Conservation (phyloP, 2,113 vertebrate genomes). For the Xiphorhynchus elegans region DNA sequence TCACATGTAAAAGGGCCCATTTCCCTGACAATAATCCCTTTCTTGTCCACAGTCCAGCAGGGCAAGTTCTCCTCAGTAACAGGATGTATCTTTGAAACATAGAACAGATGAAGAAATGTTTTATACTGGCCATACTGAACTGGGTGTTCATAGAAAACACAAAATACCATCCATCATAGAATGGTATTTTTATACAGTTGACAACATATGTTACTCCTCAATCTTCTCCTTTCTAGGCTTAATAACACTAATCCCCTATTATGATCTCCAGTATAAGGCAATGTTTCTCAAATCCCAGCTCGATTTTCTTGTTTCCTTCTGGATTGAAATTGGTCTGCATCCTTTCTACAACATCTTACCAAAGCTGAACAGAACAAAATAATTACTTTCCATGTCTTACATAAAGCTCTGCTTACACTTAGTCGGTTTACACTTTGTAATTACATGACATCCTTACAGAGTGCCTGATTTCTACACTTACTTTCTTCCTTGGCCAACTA, state of each 20-base stretch:
- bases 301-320: not conserved
- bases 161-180: not conserved
- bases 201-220: not conserved
- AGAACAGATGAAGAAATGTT: not conserved
- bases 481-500: not conserved
- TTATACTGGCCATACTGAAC: not conserved
- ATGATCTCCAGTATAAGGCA: not conserved
- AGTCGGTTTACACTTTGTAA: not conserved
- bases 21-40: not conserved
- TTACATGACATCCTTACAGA: not conserved
- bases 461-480: not conserved
- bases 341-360: not conserved
- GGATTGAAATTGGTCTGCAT: not conserved
- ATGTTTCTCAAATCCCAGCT: not conserved
- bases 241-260: not conserved
- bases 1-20: not conserved
- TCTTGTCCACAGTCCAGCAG: not conserved
- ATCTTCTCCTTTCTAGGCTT: not conserved
- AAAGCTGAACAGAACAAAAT: not conserved
- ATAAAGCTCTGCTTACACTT: not conserved
- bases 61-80: not conserved
- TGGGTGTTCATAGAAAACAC: not conserved
- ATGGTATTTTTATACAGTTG: not conserved
- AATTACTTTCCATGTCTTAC: not conserved
- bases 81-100: not conserved